Conservation (phyloP, 2,113 vertebrate species). For the Gymnogyps californianus region DNA sequence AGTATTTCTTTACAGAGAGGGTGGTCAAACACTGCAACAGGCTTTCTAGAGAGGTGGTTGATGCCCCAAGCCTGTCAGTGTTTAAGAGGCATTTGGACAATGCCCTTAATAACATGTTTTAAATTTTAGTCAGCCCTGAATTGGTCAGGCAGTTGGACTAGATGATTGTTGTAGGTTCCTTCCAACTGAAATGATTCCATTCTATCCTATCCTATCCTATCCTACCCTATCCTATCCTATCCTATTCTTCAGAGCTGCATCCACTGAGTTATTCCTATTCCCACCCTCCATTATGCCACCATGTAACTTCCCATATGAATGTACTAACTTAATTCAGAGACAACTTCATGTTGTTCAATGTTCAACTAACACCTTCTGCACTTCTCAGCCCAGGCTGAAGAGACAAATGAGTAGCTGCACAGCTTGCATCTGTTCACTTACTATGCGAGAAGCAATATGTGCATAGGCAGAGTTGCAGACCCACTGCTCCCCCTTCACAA, state of each 20-base stretch:
- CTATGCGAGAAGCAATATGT: background rate
- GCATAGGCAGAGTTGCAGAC: background rate
- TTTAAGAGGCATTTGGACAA: background rate
- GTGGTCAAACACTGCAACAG: background rate
- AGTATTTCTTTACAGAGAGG: background rate
- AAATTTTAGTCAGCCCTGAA: background rate
- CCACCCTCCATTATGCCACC: background rate
- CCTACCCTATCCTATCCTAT: background rate
- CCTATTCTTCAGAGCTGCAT: background rate
- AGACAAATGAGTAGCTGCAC: background rate
- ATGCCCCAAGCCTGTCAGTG: background rate
- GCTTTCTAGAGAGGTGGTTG: background rate
- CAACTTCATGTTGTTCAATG: background rate
- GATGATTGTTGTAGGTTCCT: background rate
- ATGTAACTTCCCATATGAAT: background rate
- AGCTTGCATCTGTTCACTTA: background rate
- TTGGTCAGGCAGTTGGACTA: background rate
- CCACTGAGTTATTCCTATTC: background rate
- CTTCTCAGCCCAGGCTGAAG: background rate
- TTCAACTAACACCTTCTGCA: background rate
- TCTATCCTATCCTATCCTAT: background rate
- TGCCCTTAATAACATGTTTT: background rate
- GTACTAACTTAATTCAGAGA: background rate
- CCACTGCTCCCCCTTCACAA: background rate
- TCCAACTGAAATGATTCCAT: background rate